Evolutionary conservation across 2,888 invertebrate genomes (phyloP).

Genomic region (Rosalia funebris): DNA sequence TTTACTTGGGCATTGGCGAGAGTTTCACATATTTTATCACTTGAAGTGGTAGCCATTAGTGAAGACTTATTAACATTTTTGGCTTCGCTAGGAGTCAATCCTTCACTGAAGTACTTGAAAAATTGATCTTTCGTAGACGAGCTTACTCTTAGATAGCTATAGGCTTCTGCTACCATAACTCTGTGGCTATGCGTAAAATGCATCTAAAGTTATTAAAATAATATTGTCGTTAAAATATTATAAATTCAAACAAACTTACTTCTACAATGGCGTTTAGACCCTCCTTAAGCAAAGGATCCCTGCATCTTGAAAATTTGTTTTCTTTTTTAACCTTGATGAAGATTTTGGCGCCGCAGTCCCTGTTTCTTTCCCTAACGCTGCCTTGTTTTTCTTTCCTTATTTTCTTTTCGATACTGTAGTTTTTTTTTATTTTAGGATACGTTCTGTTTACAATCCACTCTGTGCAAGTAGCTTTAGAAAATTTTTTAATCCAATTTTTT

Average conservation of each 20-base stretch:
- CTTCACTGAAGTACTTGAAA: constrained; percentile 7
- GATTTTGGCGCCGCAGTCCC: constrained; percentile 1
- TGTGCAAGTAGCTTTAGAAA: too few relatives aligned
- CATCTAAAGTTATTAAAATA: not conserved
- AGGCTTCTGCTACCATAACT: not conserved
- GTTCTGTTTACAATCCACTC: too few relatives aligned
- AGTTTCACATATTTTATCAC: too few relatives aligned
- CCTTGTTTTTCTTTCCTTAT: constrained; percentile 1
- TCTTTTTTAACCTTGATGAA: not conserved
- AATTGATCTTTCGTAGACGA: constrained; percentile 1
- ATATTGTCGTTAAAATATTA: not conserved
- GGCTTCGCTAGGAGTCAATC: not conserved
- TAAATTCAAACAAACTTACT: not conserved
- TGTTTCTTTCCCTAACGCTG: constrained; percentile 3
- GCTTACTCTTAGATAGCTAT: not conserved
- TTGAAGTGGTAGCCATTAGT: too few relatives aligned
- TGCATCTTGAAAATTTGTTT: constrained; percentile 4
- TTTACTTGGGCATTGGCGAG: too few relatives aligned
- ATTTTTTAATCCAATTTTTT: too few relatives aligned
- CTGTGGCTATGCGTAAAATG: constrained; percentile 1
- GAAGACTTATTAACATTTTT: not conserved
- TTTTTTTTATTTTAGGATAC: too few relatives aligned
- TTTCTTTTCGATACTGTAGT: not conserved
- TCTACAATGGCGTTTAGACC: constrained; percentile 1
- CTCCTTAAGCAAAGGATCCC: constrained; percentile 2